Conservation (phyloP, 2,888 invertebrate genomes). For the Hypena proboscidalis region DNA sequence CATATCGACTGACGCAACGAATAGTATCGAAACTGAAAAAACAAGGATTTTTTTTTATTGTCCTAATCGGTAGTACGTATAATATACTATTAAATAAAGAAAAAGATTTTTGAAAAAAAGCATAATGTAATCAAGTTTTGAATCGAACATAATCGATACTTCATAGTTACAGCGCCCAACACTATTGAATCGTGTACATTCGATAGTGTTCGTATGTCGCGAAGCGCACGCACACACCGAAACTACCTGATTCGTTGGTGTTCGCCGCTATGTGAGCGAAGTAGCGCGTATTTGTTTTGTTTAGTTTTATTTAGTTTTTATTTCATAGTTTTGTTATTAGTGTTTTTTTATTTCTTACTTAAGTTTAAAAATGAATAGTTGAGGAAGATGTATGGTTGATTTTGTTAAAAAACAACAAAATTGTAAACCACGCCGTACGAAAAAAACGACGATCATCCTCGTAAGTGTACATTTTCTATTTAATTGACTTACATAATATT, state of each 20-base stretch:
- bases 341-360: constrained; percentile 3
- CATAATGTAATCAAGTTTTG: background rate
- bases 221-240: background rate
- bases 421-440: background rate
- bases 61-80: no score
- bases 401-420: background rate
- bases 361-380: constrained; percentile 4
- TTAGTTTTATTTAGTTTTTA: constrained; percentile 1
- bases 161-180: background rate
- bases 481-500: background rate
- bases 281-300: background rate
- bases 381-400: constrained; percentile 5
- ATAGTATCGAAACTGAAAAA: background rate
- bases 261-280: constrained; percentile 3
- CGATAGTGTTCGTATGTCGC: background rate
- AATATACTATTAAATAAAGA: background rate
- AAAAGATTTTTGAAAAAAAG: background rate
- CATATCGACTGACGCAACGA: constrained; percentile 3
- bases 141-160: constrained; percentile 2
- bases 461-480: background rate
- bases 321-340: constrained; percentile 2
- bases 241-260: constrained; percentile 1
- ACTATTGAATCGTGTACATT: background rate
- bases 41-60: background rate
- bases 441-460: constrained; percentile 1